phyloP scores from a whole-genome alignment of 2,797 vertebrate genomes.

The Hippoglossus hippoglossus region DNA sequence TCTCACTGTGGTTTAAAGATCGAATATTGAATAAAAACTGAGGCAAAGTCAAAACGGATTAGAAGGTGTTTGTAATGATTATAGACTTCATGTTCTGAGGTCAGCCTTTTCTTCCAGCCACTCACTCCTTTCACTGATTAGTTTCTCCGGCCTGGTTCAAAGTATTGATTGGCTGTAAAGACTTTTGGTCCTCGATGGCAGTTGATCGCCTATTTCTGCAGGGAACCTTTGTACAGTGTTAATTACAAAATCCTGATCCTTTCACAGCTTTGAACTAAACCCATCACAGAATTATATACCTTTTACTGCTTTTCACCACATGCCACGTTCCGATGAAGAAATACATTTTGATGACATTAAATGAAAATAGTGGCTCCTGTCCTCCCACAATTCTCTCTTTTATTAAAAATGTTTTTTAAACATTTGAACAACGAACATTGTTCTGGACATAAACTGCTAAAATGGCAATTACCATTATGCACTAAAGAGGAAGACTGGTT shows the following conservation, averaged over 20 bases:
- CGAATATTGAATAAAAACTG: constrained; percentile 16
- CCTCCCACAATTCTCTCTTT: background rate
- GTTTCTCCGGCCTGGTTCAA: constrained; percentile 30
- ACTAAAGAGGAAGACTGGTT: background rate
- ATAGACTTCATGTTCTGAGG: constrained; percentile 17
- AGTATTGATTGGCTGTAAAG: constrained; percentile 38
- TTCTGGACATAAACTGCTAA: background rate
- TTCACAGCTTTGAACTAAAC: background rate
- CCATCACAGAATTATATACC: background rate
- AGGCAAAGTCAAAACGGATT: background rate
- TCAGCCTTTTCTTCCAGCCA: constrained; percentile 21
- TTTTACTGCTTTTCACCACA: background rate
- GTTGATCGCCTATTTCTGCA: constrained; percentile 17
- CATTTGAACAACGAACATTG: background rate
- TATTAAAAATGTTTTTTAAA: background rate
- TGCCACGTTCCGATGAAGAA: constrained; percentile 4
- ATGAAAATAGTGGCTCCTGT: background rate
- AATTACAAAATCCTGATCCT: constrained; percentile 13
- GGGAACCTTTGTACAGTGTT: constrained; percentile 22
- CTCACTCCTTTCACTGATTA: constrained; percentile 42
- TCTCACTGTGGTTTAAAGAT: constrained; percentile 37
- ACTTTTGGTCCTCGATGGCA: constrained; percentile 15
- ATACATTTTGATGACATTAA: constrained; percentile 4
- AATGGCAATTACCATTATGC: background rate
- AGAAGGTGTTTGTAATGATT: constrained; percentile 27